phyloP scores from a whole-genome alignment of 53 echinoderm and acorn worm species.

The Holothuria leucospilota region DNA sequence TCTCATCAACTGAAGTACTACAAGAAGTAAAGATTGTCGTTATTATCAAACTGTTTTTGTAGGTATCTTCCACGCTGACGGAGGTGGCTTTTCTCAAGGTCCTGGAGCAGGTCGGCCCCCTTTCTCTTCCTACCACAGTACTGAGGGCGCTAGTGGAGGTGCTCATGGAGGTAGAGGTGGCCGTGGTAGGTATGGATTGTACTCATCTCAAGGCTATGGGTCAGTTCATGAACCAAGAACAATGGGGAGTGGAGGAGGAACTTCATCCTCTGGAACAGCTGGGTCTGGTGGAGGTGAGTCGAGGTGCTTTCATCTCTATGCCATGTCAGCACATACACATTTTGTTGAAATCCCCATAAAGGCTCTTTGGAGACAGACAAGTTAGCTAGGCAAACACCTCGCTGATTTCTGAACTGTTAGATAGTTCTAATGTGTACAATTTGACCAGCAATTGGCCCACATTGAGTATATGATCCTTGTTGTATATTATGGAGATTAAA shows the following conservation, averaged over 20 bases:
- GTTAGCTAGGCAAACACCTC: too few species aligned
- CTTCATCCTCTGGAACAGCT: constrained; percentile 9
- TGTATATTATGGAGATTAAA: too few species aligned
- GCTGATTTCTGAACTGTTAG: too few species aligned
- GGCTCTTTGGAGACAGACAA: too few species aligned
- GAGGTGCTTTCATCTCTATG: not conserved
- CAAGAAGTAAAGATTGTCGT: not conserved
- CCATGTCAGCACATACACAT: not conserved
- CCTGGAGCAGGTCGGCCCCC: constrained; percentile 57
- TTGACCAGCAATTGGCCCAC: too few species aligned
- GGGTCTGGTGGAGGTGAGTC: constrained; percentile 54
- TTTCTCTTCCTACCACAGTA: constrained; percentile 32
- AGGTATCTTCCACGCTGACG: constrained; percentile 83
- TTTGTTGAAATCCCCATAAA: too few species aligned
- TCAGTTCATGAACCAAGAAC: constrained; percentile 65
- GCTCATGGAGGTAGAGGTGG: constrained; percentile 90
- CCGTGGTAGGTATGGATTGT: constrained; percentile 67
- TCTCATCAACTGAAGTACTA: too few species aligned
- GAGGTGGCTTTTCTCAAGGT: constrained; percentile 60
- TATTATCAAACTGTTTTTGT: not conserved
- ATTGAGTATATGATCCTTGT: too few species aligned
- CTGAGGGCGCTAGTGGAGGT: constrained; percentile 73
- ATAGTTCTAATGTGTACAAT: too few species aligned
- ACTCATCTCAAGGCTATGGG: constrained; percentile 79
- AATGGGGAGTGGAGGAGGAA: constrained; percentile 90